Evolutionary conservation across 2,113 vertebrate species (phyloP), one percentile per base, ranked within the genome.

Genomic region (Atlantisia rogersi): DNA sequence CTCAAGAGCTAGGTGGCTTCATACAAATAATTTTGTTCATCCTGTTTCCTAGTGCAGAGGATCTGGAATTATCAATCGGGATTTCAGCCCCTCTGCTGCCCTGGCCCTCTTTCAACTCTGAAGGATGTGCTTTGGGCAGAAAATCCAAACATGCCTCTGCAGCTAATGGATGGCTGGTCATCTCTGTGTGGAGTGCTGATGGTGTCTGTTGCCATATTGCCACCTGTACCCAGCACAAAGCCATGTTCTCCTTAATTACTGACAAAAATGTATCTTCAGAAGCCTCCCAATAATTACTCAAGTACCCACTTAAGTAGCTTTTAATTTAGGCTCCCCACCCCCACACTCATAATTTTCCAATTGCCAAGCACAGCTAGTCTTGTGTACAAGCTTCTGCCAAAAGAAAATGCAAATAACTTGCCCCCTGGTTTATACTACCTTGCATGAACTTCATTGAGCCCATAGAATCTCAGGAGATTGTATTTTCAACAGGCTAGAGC

Each of bases 261-360:
- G 86, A 95, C 81, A 91, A 78, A 94, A 95, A 96, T 80, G 42
- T 95, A 94, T 93, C 91, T 91, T 94, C 92, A 90, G 89, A 91
- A 91, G 73, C 67, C 77, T 97, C 56, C 58, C 48, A 92, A 55
- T 96, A 93, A 97, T 96, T 94, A 89, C 80, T 94, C 95, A 92
- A 95, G 90, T 87, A 94, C 84, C 77, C 59, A 86, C 63, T 94
- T 95, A 96, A 97, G 86, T 90, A 85, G 95, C 94, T 97, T 96
- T 96, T 93, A 95, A 86, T 96, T 95, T 95, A 94, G 69, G 71
- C 63, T 80, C 76, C 70, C 74, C 37, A 75, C 44, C 70, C 64
- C 39, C 25, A 80, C n/a, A 5, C 39, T n/a, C 1, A 0, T 78
- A 64, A 40, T 78, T 92, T 96, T 87, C 77, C 67, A 21, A 12